A percentile compares a stretch with the other conserved stretches of the same genome.
Conservation (phyloP, 92 coral and sea anemone species). For the Palythoa grandiflora region DNA sequence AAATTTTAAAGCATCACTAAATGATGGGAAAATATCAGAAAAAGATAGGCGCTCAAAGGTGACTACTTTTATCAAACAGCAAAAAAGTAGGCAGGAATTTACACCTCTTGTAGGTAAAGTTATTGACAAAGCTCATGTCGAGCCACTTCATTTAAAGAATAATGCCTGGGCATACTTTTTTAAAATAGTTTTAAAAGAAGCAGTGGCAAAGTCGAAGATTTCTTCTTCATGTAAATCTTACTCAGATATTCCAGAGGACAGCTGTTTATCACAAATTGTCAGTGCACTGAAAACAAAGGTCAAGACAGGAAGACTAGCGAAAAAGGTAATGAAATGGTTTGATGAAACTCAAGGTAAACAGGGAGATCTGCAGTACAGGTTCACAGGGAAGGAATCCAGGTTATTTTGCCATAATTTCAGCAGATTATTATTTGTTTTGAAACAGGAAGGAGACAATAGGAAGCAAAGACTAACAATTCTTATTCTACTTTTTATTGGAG, state of each 20-base stretch:
- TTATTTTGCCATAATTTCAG: conserved; percentile 23
- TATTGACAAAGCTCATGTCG: too few relatives aligned
- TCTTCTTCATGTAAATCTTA: conserved; percentile 4
- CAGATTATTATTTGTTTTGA: neutral
- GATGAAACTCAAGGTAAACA: conserved; percentile 30
- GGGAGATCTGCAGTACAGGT: conserved; percentile 31
- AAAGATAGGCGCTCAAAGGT: conserved; percentile 22
- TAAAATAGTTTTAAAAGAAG: neutral
- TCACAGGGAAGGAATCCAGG: conserved; percentile 35
- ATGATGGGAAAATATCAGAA: neutral
- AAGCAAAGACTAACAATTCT: neutral
- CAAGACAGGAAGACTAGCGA: neutral
- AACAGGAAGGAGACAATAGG: neutral
- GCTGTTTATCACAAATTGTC: conserved; percentile 16
- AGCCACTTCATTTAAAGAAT: conserved; percentile 29
- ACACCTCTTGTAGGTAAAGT: neutral
- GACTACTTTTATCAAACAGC: conserved; percentile 25
- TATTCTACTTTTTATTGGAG: neutral
- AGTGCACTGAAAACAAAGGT: neutral
- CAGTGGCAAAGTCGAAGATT: too few relatives aligned
- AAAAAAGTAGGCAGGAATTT: conserved; percentile 52
- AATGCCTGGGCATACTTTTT: conserved; percentile 52
- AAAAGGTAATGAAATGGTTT: neutral
- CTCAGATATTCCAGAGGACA: conserved; percentile 16
- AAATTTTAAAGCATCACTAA: neutral